Conservation (phyloP, 1,140 invertebrate species). For the Cotesia glomerata region DNA sequence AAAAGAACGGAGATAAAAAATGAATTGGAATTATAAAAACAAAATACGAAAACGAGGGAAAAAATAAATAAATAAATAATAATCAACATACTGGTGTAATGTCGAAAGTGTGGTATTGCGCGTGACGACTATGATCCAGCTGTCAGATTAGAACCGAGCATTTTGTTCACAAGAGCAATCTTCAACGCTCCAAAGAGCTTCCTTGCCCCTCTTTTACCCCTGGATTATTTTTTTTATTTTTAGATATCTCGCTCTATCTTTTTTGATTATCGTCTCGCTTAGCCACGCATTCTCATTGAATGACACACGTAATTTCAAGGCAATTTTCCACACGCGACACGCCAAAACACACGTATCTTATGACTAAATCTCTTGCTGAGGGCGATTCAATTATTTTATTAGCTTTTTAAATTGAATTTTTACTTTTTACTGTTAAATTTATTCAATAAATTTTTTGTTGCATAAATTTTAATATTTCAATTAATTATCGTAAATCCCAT, state of each 20-base stretch:
- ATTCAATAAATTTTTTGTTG: no score
- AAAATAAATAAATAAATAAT: not conserved
- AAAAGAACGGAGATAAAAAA: slow-evolving; percentile 7
- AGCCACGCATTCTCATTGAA: slow-evolving; percentile 7
- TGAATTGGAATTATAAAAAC: no score
- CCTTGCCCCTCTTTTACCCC: not conserved
- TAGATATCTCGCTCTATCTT: not conserved
- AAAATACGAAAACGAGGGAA: not conserved
- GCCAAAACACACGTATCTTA: no score
- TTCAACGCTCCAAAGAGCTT: slow-evolving; percentile 5
- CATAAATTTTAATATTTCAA: no score
- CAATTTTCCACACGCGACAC: slow-evolving; percentile 2
- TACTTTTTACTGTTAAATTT: no score
- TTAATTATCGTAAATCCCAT: no score
- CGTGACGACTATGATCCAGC: slow-evolving; percentile 7
- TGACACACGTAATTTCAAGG: slow-evolving; percentile 3
- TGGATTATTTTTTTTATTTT: no score
- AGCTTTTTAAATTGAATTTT: no score
- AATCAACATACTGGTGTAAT: no score
- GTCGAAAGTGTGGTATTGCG: slow-evolving; percentile 5
- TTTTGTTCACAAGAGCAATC: slow-evolving; percentile 9
- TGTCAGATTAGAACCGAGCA: not conserved
- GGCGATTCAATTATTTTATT: no score
- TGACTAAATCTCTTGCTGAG: no score
- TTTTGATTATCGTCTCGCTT: not conserved